Percentiles rank a stretch among this genome's conserved stretches.
phyloP scores from a whole-genome alignment of 2,113 vertebrate species.

The Cololabis saira region DNA sequence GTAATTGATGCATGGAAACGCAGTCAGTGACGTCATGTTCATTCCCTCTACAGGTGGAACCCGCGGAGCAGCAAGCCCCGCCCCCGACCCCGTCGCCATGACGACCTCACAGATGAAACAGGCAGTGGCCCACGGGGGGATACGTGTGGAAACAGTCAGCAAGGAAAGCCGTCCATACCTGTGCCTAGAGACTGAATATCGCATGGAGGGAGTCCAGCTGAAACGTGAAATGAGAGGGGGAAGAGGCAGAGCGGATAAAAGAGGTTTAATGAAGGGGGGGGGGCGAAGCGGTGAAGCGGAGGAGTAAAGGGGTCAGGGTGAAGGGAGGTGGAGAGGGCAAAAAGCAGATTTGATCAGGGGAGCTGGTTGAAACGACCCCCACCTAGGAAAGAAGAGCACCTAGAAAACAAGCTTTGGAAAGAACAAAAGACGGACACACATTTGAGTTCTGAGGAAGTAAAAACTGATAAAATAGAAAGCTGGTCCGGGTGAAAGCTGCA shows the following conservation, averaged over 20 bases:
- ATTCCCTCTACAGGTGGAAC: no score
- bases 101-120: slow-evolving; percentile 55
- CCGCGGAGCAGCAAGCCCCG: slow-evolving; percentile 61
- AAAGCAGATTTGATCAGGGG: slow-evolving; percentile 72
- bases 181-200: slow-evolving; percentile 94
- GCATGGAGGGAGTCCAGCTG: slow-evolving; percentile 91
- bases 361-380: slow-evolving; percentile 52
- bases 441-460: not conserved
- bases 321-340: slow-evolving; percentile 33
- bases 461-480: slow-evolving; percentile 13
- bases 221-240: slow-evolving; percentile 78
- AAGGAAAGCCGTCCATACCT: slow-evolving; percentile 86
- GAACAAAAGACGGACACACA: not conserved
- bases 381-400: no score
- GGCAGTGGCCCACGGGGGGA: slow-evolving; percentile 30
- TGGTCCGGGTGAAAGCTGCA: slow-evolving; percentile 16
- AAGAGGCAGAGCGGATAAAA: slow-evolving; percentile 44
- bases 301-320: slow-evolving; percentile 19
- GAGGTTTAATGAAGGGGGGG: slow-evolving; percentile 60
- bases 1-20: no score
- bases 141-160: slow-evolving; percentile 40
- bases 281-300: slow-evolving; percentile 52
- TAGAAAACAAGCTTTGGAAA: not conserved
- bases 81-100: slow-evolving; percentile 23
- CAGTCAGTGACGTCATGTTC: no score